Evolutionary conservation across 2,113 vertebrate species (phyloP), one percentile per base, ranked within the genome.

Genomic region (Collichthys lucidus): DNA sequence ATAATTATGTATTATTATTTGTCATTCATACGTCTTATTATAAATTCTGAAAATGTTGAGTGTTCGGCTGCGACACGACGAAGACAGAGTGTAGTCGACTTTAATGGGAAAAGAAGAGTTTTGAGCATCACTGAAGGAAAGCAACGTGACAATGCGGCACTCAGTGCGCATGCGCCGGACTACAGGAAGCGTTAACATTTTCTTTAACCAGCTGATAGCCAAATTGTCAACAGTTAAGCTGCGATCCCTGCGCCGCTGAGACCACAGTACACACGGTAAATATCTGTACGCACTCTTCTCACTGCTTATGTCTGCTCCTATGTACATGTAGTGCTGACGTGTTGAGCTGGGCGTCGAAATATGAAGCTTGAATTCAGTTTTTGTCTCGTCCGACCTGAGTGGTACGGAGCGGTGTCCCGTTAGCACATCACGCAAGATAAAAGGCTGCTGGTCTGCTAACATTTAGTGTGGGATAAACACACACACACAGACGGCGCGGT

Each of bases 171-270:
- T 91, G 95, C 93, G 94, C 89, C 0, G 1, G 0, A 31, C 46
- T 86, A 76, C 93, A 88, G 95, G 95, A 96, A 96, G 94, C 65
- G 86, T 77, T 85, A 68, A 72, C 68, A 19, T 89, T 77, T 55
- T 85, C 59, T 42, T 59, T 61, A 22, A 89, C 73, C 94, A 94
- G 94, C 93, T 94, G 94, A 94, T 83, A 79, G 92, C 91, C 84
- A 65, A 68, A 84, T 79, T 89, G 92, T 92, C 94, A 93, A 95
- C 94, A 94, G 88, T 83, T 55, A 82, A 87, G 56, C 31, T 76
- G 55, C 44, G 63, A 72, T 62, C 42, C 46, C 82, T 19, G 55
- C 64, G 72, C 57, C 7, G 56, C 77, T 62, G 64, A 72, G 49
- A 75, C 65, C 17, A 69, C 44, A 9, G 4, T 1, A 60, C 1